These are phyloP conservation scores for Capromys pilorides DNA, from an alignment of 2,797 vertebrate genomes.

Conservation along the genomic window DNA sequence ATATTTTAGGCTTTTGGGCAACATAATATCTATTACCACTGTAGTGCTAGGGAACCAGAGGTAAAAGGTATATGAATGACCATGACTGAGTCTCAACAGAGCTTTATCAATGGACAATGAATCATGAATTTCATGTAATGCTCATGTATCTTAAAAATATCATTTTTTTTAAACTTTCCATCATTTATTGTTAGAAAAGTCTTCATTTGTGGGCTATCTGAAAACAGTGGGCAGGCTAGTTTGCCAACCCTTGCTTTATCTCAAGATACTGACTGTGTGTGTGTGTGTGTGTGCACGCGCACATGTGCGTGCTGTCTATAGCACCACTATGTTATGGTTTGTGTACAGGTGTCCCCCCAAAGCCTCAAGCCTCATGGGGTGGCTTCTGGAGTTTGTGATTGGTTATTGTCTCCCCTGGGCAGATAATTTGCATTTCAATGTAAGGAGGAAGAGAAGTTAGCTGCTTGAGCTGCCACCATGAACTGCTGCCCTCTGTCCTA, in stretches of 20 bases:
- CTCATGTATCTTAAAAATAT: neutral
- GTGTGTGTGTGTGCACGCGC: neutral
- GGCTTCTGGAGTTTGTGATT: no score
- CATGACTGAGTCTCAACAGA: neutral
- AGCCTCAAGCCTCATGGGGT: no score
- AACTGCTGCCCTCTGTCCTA: no score
- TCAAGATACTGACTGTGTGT: neutral
- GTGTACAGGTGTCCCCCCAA: no score
- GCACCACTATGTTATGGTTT: no score
- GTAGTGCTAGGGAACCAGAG: accelerated
- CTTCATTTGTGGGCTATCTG: neutral
- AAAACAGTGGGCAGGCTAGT: neutral
- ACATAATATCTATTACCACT: accelerated
- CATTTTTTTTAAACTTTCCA: neutral
- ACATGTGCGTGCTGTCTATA: neutral
- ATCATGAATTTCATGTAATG: neutral
- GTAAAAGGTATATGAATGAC: neutral
- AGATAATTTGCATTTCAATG: no score
- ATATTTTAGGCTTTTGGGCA: neutral
- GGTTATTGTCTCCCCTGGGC: no score
- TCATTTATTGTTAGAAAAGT: conserved; percentile 14
- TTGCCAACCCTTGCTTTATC: neutral
- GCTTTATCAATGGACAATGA: neutral
- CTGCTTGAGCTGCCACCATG: no score
- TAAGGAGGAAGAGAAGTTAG: no score